phyloP scores from a whole-genome alignment of 2,888 invertebrate genomes.

The Adela reaumurella region DNA sequence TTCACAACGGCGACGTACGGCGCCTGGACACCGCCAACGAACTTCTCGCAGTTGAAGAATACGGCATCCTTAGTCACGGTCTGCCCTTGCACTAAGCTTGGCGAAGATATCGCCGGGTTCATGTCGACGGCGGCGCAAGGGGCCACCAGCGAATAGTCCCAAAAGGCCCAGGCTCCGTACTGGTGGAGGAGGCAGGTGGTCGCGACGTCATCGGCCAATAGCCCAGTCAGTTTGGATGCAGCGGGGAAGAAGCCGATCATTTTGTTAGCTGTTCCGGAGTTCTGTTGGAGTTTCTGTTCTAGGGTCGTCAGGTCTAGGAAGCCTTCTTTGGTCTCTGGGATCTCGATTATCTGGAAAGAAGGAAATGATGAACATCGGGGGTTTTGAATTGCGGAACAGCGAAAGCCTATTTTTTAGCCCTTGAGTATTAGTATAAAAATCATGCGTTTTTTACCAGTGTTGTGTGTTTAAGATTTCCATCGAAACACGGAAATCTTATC shows the following conservation, averaged over 20 bases:
- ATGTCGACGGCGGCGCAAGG: slow-evolving; percentile 78
- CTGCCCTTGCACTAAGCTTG: slow-evolving; percentile 65
- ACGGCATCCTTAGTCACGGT: slow-evolving; percentile 82
- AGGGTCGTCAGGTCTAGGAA: slow-evolving; percentile 74
- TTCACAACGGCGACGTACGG: slow-evolving; percentile 63
- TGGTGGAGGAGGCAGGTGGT: slow-evolving; percentile 77
- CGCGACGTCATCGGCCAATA: slow-evolving; percentile 78
- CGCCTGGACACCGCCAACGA: slow-evolving; percentile 86
- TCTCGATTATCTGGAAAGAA: slow-evolving; percentile 64
- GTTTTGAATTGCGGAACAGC: too few relatives aligned
- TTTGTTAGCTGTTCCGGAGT: slow-evolving; percentile 58
- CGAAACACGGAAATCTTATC: too few relatives aligned
- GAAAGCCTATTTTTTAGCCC: too few relatives aligned
- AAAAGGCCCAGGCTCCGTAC: slow-evolving; percentile 79
- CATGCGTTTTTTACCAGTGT: too few relatives aligned
- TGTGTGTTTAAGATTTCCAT: too few relatives aligned
- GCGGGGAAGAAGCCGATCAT: slow-evolving; percentile 84
- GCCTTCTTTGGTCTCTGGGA: slow-evolving; percentile 76
- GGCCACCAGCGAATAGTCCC: slow-evolving; percentile 86
- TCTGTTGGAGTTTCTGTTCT: slow-evolving; percentile 64
- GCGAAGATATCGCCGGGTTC: slow-evolving; percentile 64
- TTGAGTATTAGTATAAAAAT: too few relatives aligned
- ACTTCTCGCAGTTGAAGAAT: slow-evolving; percentile 87
- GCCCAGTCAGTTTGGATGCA: slow-evolving; percentile 85
- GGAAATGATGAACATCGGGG: too few relatives aligned